These are phyloP conservation scores for Recurvirostra avosetta DNA, from an alignment of 2,113 vertebrate genomes.

Conservation along the genomic window DNA sequence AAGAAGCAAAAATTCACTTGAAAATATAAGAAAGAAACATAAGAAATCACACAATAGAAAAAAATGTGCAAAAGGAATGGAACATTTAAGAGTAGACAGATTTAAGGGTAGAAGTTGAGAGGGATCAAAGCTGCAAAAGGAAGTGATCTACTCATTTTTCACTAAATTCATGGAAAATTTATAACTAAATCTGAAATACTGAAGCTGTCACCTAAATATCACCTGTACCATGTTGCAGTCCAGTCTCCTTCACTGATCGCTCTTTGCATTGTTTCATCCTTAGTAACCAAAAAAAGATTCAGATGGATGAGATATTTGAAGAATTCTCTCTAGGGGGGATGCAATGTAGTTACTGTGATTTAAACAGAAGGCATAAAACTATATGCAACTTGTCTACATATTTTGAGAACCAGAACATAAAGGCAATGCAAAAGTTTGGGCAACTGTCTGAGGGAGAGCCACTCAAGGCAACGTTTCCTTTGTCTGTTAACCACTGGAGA, in stretches of 20 bases:
- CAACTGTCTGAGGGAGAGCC: background rate
- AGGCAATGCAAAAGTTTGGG: background rate
- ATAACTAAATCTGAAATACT: background rate
- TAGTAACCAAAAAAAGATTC: background rate
- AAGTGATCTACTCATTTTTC: background rate
- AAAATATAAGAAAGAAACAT: background rate
- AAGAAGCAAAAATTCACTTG: background rate
- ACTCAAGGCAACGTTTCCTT: background rate
- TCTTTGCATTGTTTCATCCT: background rate
- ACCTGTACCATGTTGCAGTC: background rate
- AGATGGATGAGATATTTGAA: background rate
- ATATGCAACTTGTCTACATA: fast-evolving
- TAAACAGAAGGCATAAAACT: background rate
- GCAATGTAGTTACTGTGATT: fast-evolving
- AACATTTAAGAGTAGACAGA: background rate
- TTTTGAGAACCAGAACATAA: background rate
- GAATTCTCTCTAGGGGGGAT: background rate
- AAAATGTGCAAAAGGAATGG: background rate
- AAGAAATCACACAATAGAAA: background rate
- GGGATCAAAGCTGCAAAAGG: background rate
- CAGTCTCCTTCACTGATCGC: background rate
- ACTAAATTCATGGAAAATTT: background rate
- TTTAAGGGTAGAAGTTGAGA: background rate
- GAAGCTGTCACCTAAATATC: background rate
- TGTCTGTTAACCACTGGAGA: background rate